phyloP scores from a whole-genome alignment of 2,797 vertebrate species.

The Masticophis lateralis region DNA sequence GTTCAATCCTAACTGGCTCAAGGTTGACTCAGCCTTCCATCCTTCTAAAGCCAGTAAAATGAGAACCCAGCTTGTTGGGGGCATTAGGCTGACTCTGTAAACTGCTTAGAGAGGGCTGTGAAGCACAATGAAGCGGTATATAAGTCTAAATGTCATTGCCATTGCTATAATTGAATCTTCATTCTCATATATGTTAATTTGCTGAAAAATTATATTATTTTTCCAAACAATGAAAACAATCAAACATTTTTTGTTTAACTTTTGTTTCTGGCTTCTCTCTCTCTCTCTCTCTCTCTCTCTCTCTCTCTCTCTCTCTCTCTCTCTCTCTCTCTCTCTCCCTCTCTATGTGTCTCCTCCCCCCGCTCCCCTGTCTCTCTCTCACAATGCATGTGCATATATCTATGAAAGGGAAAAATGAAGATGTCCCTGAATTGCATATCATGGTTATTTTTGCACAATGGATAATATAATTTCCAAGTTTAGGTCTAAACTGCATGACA shows the following conservation, averaged over 20 bases:
- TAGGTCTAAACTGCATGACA: constrained; percentile 24
- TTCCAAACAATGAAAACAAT: not conserved
- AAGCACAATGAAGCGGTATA: not conserved
- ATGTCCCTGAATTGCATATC: too few relatives aligned
- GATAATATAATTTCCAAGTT: constrained; percentile 41
- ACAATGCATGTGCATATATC: too few relatives aligned
- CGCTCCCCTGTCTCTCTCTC: too few relatives aligned
- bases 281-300: too few relatives aligned
- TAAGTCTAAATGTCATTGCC: not conserved
- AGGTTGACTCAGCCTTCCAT: not conserved
- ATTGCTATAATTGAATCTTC: not conserved
- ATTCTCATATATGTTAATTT: not conserved
- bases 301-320: fast-evolving
- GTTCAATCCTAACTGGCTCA: not conserved
- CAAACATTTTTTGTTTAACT: not conserved
- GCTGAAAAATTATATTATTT: not conserved
- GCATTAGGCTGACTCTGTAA: not conserved
- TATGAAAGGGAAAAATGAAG: too few relatives aligned
- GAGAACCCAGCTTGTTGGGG: not conserved
- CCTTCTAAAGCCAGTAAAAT: not conserved
- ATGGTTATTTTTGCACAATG: not conserved
- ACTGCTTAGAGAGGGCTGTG: not conserved
- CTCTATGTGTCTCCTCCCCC: too few relatives aligned
- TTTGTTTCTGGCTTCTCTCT: not conserved
- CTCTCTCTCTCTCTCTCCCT: too few relatives aligned